Conservation (phyloP, 2,888 invertebrate species). For the Drosophila bunnanda region DNA sequence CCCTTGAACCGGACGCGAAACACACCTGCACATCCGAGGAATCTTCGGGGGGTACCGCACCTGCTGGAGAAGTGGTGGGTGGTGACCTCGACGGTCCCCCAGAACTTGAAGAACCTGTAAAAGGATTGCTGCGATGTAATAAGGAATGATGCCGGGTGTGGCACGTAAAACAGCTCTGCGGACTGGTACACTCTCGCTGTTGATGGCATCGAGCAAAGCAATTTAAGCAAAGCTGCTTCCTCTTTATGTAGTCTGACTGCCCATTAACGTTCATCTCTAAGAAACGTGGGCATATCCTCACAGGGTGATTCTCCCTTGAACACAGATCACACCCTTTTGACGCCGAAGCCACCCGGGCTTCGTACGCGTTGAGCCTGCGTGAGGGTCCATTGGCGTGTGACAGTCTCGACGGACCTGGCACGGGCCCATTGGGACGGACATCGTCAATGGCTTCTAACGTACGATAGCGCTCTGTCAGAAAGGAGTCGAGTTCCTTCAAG, state of each 20-base stretch:
- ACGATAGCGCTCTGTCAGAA: too few relatives aligned
- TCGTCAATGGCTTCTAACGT: too few relatives aligned
- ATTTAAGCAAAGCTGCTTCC: not conserved
- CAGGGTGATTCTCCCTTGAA: not conserved
- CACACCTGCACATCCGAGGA: not conserved
- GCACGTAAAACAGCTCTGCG: not conserved
- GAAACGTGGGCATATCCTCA: not conserved
- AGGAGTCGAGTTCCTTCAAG: not conserved
- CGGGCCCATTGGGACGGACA: too few relatives aligned
- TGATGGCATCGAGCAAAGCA: not conserved
- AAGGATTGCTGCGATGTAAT: too few relatives aligned
- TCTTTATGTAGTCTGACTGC: not conserved
- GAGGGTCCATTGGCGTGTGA: not conserved
- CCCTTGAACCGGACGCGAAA: not conserved
- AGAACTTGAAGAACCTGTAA: too few relatives aligned
- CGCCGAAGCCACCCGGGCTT: not conserved
- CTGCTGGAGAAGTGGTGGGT: not conserved
- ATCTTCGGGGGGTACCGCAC: not conserved
- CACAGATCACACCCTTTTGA: not conserved
- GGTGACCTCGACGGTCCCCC: not conserved
- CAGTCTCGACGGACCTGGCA: not conserved
- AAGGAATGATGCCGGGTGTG: not conserved
- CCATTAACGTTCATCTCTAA: not conserved
- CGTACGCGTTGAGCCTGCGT: not conserved
- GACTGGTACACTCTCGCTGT: not conserved